Evolutionary conservation across 1,140 invertebrate genomes (phyloP).

Genomic region (Drosophila prosaltans): DNA sequence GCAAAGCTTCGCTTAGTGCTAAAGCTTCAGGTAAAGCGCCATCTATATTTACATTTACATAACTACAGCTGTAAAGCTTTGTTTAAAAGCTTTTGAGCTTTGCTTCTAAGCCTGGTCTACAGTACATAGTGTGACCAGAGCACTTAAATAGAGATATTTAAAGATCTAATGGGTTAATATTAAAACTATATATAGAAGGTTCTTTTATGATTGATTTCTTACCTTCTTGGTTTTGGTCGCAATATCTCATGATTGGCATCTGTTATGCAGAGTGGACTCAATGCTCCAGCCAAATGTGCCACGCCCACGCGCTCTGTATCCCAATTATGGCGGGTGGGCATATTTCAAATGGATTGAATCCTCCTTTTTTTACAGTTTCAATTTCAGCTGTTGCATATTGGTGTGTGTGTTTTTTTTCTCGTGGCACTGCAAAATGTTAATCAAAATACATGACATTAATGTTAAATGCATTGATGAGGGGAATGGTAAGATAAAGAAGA

Average conservation of each 20-base stretch:
- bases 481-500: background rate
- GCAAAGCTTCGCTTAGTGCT: background rate
- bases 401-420: background rate
- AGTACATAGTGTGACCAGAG: background rate
- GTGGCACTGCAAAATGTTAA: constrained; percentile 26
- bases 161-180: too few species aligned
- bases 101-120: background rate
- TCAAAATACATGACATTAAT: constrained; percentile 14
- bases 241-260: constrained; percentile 93
- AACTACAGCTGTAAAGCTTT: background rate
- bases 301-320: constrained; percentile 82
- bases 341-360: constrained; percentile 34
- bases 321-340: constrained; percentile 76
- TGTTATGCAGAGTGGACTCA: constrained; percentile 88
- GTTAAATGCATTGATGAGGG: constrained; percentile 3
- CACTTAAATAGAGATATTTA: too few species aligned
- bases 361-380: constrained; percentile 17
- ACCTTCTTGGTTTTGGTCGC: constrained; percentile 93
- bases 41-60: background rate
- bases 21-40: background rate
- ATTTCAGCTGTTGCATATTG: constrained; percentile 38
- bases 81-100: background rate
- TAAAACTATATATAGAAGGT: too few species aligned
- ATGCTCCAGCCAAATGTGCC: constrained; percentile 86
- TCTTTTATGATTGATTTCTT: constrained; percentile 52